Evolutionary conservation across 2,797 vertebrate genomes (phyloP).

Genomic region (Anguilla pacifica): DNA sequence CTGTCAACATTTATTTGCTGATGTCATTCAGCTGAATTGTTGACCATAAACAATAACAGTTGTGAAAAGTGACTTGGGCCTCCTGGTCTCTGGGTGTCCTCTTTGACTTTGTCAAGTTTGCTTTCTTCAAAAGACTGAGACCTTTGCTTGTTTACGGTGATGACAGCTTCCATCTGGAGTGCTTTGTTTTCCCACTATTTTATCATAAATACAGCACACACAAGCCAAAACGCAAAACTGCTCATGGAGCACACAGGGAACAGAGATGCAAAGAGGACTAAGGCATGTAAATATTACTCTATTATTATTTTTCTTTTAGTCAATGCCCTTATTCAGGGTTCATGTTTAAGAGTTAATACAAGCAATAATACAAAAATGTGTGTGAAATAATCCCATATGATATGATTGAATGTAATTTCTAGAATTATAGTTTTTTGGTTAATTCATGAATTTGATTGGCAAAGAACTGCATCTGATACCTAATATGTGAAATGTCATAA

Average conservation of each 20-base stretch:
- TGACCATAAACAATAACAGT: constrained; percentile 25
- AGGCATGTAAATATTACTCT: background rate
- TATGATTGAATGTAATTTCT: background rate
- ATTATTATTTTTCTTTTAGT: background rate
- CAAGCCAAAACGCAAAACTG: background rate
- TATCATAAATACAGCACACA: background rate
- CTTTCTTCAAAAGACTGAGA: constrained; percentile 7
- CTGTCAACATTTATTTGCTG: constrained; percentile 12
- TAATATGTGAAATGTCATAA: no score
- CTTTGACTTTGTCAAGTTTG: constrained; percentile 2
- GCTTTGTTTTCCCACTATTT: constrained; percentile 18
- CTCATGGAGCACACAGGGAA: background rate
- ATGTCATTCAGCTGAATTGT: constrained; percentile 19
- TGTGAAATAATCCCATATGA: background rate
- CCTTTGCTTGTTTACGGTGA: background rate
- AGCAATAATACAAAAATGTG: no score
- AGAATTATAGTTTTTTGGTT: background rate
- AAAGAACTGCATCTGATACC: no score
- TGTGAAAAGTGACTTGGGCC: background rate
- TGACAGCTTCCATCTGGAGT: background rate
- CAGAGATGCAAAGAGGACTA: background rate
- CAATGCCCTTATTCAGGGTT: background rate
- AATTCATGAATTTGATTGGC: background rate
- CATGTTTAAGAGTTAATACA: background rate
- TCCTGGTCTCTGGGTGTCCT: background rate